Conservation (phyloP, 1,140 invertebrate species). For the Leptopilina boulardi region DNA sequence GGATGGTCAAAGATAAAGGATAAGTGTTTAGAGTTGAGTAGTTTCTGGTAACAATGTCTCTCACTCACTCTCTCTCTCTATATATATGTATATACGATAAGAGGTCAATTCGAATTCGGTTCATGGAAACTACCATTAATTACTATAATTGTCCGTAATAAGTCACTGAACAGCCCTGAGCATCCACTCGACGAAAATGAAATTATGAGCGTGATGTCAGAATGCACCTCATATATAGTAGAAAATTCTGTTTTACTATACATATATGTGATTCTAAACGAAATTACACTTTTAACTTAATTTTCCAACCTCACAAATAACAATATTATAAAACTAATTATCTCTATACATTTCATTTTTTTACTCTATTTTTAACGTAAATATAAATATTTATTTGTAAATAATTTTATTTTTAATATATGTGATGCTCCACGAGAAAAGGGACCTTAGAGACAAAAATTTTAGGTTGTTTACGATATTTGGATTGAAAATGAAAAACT, state of each 20-base stretch:
- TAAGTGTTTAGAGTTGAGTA: neutral
- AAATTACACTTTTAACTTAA: constrained; percentile 7
- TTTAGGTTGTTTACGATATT: no score
- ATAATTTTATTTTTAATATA: no score
- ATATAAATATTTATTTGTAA: no score
- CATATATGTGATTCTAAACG: neutral
- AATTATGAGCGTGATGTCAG: constrained; percentile 15
- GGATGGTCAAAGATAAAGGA: neutral
- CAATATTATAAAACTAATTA: neutral
- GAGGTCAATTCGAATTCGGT: neutral
- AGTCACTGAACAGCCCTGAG: constrained; percentile 2
- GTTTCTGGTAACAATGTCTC: no score
- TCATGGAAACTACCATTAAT: constrained; percentile 12
- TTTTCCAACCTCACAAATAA: neutral
- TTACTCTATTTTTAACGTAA: no score
- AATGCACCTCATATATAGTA: neutral
- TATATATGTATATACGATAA: neutral
- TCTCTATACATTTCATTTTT: no score
- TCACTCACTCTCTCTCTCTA: no score
- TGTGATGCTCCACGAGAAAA: no score
- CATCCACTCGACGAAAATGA: constrained; percentile 16
- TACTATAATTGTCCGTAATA: constrained; percentile 16
- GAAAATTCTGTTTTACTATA: constrained; percentile 5
- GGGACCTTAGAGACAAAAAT: no score
- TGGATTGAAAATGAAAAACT: no score